Evolutionary conservation across 2,113 vertebrate genomes (phyloP).

Genomic region (Forbesichthys papilliferus): DNA sequence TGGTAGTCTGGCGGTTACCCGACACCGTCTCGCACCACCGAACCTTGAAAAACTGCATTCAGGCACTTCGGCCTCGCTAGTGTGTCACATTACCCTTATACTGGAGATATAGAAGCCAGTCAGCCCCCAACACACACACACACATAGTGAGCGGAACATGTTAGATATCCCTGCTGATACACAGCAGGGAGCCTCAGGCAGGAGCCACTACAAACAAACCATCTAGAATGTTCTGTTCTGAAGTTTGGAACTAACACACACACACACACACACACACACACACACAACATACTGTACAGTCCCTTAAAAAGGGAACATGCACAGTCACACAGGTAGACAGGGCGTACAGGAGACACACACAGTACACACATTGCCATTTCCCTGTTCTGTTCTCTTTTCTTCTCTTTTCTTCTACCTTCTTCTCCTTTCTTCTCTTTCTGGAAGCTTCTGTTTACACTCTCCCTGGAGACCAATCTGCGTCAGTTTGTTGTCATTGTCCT

Average conservation of each 20-base stretch:
- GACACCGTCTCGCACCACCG: too few species aligned
- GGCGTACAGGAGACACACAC: background rate
- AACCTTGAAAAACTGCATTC: too few species aligned
- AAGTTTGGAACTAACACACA: slow-evolving; percentile 23
- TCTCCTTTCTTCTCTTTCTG: slow-evolving; percentile 8
- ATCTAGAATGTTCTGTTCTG: slow-evolving; percentile 43
- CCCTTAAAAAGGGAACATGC: background rate
- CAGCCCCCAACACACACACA: background rate
- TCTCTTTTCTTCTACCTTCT: slow-evolving; percentile 16
- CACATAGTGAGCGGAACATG: slow-evolving; percentile 49
- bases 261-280: slow-evolving; percentile 11
- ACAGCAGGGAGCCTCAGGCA: slow-evolving; percentile 51
- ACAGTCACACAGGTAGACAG: background rate
- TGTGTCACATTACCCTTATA: too few species aligned
- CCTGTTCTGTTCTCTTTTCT: slow-evolving; percentile 32
- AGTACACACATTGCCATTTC: slow-evolving; percentile 26
- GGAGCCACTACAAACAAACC: slow-evolving; percentile 26
- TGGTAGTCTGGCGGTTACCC: too few species aligned
- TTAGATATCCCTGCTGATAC: slow-evolving; percentile 67
- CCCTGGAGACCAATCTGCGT: slow-evolving; percentile 39
- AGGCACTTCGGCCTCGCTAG: too few species aligned
- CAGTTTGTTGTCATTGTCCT: slow-evolving; percentile 20
- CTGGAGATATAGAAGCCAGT: too few species aligned
- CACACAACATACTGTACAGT: too few species aligned
- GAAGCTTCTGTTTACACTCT: slow-evolving; percentile 53